Conservation (phyloP, 2,888 invertebrate genomes). For the Stegana nigrithorax region DNA sequence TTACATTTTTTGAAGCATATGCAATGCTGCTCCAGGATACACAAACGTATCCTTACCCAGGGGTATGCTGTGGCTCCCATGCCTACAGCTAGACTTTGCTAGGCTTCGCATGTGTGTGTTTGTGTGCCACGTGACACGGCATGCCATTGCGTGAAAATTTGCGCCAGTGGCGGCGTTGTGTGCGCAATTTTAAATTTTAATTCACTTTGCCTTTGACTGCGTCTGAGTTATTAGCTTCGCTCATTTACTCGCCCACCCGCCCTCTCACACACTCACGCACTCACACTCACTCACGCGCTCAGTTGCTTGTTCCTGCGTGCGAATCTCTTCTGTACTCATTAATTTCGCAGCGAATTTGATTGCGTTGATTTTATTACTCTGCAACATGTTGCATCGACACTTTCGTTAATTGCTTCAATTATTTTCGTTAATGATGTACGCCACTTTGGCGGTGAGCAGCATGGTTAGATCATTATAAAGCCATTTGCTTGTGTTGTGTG, state of each 20-base stretch:
- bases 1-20: not conserved
- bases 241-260: not conserved
- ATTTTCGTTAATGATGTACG: slow-evolving; percentile 14
- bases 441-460: too few species aligned
- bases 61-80: too few species aligned
- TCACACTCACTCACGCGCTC: not conserved
- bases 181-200: not conserved
- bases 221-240: not conserved
- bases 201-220: not conserved
- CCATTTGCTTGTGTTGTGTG: too few species aligned
- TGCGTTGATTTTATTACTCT: slow-evolving; percentile 6
- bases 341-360: not conserved
- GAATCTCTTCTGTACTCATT: not conserved
- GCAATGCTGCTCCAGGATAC: too few species aligned
- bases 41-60: too few species aligned
- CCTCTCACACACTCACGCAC: too few species aligned
- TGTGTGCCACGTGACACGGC: too few species aligned
- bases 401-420: slow-evolving; percentile 15
- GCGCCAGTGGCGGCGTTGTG: too few species aligned
- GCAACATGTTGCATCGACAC: slow-evolving; percentile 8
- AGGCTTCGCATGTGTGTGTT: too few species aligned
- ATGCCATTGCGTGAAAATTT: too few species aligned
- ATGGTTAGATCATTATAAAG: too few species aligned
- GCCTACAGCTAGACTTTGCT: too few species aligned
- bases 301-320: not conserved